Conservation (phyloP, 2,113 vertebrate species). For the Opisthocomus hoazin region DNA sequence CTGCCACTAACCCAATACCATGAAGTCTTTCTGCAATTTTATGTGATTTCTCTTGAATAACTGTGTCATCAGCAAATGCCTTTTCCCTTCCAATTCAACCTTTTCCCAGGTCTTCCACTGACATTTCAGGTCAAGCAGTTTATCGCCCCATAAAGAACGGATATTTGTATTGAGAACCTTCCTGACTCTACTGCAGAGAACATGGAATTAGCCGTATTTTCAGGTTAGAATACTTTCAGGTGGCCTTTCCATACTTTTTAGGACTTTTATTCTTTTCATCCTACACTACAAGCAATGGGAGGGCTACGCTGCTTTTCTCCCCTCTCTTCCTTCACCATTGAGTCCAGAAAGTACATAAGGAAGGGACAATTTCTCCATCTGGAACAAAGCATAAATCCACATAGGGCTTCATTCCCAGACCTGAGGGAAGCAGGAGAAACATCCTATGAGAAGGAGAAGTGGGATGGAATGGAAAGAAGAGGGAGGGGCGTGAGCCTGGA, state of each 20-base stretch:
- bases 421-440: not conserved
- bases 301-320: not conserved
- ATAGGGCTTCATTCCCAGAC: not conserved
- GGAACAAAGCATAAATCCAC: not conserved
- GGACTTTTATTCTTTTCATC: not conserved
- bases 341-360: not conserved
- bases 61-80: not conserved
- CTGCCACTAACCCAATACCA: not conserved
- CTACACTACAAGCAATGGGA: not conserved
- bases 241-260: not conserved
- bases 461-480: not conserved
- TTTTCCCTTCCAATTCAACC: not conserved
- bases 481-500: not conserved
- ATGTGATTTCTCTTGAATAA: not conserved
- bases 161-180: not conserved
- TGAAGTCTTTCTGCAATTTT: not conserved
- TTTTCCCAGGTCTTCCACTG: not conserved
- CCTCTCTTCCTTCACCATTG: not conserved
- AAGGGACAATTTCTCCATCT: not conserved
- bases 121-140: not conserved
- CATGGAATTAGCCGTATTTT: not conserved
- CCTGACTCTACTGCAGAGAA: not conserved
- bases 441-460: not conserved
- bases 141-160: rapidly evolving
- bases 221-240: not conserved